Conservation (phyloP, 2,888 invertebrate genomes). For the Lepidocyrtinus sp. region DNA sequence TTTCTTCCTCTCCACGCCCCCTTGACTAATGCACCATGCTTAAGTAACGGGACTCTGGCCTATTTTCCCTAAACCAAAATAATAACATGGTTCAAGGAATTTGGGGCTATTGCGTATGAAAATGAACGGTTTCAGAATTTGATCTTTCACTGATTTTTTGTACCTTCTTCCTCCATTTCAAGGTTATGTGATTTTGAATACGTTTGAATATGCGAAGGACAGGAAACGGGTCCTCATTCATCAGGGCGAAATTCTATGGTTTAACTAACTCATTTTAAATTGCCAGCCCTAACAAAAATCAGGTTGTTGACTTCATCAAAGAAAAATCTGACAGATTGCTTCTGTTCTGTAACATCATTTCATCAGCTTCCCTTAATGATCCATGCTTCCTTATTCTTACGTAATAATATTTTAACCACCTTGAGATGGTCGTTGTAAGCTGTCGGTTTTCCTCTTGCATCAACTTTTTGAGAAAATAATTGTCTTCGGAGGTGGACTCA, state of each 20-base stretch:
- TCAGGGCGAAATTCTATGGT: neutral
- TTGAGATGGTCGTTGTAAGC: neutral
- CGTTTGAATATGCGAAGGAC: constrained; percentile 29
- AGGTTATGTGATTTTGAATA: constrained; percentile 35
- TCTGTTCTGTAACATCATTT: constrained; percentile 24
- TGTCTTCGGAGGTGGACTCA: neutral
- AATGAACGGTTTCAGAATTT: neutral
- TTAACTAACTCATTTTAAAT: constrained; percentile 2
- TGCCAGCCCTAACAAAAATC: neutral
- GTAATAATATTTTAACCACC: neutral
- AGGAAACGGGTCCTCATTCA: constrained; percentile 35
- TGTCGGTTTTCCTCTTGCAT: neutral
- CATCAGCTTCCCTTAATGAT: neutral
- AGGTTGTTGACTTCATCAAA: constrained; percentile 38
- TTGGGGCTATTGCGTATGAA: neutral
- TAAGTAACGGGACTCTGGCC: neutral
- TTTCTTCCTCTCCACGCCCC: neutral
- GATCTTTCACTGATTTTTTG: neutral
- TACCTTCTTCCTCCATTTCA: constrained; percentile 3
- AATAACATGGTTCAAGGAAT: neutral
- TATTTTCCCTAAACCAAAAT: neutral
- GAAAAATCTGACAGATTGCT: constrained; percentile 35
- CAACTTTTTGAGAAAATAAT: neutral
- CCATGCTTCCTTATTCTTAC: neutral
- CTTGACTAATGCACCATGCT: neutral